phyloP scores from a whole-genome alignment of 1,140 invertebrate genomes.

The Mercenaria mercenaria region DNA sequence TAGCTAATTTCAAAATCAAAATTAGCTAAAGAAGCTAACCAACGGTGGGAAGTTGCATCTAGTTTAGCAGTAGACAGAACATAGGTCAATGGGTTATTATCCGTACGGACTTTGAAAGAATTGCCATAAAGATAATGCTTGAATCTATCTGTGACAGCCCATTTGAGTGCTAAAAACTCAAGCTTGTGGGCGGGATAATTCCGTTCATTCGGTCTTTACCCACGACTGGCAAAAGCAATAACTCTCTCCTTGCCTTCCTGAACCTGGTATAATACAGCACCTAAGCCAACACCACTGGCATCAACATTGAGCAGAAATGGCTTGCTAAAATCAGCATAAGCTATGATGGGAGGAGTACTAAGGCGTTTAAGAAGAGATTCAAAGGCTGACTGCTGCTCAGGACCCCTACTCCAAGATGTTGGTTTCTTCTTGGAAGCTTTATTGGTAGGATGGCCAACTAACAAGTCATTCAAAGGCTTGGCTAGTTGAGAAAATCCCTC shows the following conservation, averaged over 20 bases:
- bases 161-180: too few relatives aligned
- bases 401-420: slow-evolving; percentile 3
- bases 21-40: slow-evolving; percentile 62
- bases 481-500: too few relatives aligned
- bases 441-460: background rate
- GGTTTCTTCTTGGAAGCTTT: background rate
- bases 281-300: too few relatives aligned
- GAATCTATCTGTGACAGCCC: too few relatives aligned
- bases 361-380: slow-evolving; percentile 60
- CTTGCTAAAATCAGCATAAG: slow-evolving; percentile 58
- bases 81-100: slow-evolving; percentile 53
- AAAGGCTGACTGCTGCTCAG: slow-evolving; percentile 53
- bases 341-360: slow-evolving; percentile 62
- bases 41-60: slow-evolving; percentile 38
- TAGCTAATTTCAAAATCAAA: slow-evolving; percentile 58
- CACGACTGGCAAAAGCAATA: too few relatives aligned
- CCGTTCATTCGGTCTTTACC: too few relatives aligned
- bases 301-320: slow-evolving; percentile 53
- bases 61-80: slow-evolving; percentile 47
- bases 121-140: too few relatives aligned
- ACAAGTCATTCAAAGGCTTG: too few relatives aligned
- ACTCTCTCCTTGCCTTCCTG: too few relatives aligned
- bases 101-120: too few relatives aligned
- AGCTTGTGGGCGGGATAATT: too few relatives aligned
- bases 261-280: slow-evolving; percentile 45